Base-by-base conservation (phyloP, 2,797 vertebrate species). In the Astyanax mexicanus region DNA sequence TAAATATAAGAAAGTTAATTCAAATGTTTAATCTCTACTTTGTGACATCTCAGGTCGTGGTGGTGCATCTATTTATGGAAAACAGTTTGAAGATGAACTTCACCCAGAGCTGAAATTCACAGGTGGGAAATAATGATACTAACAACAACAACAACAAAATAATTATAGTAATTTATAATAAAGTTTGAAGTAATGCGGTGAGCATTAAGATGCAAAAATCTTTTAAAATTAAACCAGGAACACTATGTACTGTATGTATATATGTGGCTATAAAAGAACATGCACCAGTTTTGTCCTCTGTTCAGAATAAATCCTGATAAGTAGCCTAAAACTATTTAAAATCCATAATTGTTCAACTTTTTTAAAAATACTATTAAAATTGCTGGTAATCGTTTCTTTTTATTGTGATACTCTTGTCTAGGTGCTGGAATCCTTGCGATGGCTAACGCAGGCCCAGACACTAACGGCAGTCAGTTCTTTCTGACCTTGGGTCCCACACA, bases 401-500 rank as follows among this genome's bases (percentile, higher is more conserved):
- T 32, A 2, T 32, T 32, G 2, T 62, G 5, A 49, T 13, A 32
- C 32, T 32, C 29, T 38, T n/a, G 47, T 74, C 19, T 81, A 97
- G 97, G 97, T 0, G 97, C 96, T 0, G 97, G 97, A 57, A 98
- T 99, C 85, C 86, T 98, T 35, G 96, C 97, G 0, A 98, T 99
- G 97, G 97, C 97, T 70, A 99, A 98, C 1, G 94, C 97, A 0
- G 97, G 97, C 3, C 95, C 96, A 0, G 95, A 98, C 82, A 97
- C 96, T 67, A 99, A 98, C 0, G 97, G 97, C 13, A 99, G 97
- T 89, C 97, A 99, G 75, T 98, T 98, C 84, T 99, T 99, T 81
- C 84, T 99, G 79, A 93, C 94, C 0, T 86, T 98, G 0, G 95
- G 86, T 4, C 95, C 96, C 0, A 95, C 95, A 1, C 96, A 98